A percentile compares a stretch with the other conserved stretches of the same genome.
phyloP scores from a whole-genome alignment of 2,113 vertebrate genomes.

The Phycodurus eques region DNA sequence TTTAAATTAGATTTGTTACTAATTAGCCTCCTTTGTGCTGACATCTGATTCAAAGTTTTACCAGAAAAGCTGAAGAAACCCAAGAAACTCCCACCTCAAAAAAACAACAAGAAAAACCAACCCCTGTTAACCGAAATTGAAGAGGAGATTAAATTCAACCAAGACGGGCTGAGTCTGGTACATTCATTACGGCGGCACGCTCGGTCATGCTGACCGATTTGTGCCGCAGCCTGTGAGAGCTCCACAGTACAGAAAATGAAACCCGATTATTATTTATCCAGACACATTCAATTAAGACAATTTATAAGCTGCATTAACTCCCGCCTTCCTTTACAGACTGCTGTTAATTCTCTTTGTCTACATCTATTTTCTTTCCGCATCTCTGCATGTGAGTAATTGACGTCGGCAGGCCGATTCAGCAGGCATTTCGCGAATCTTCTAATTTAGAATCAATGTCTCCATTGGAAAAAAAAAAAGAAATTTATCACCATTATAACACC shows the following conservation, averaged over 20 bases:
- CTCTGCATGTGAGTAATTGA: not conserved
- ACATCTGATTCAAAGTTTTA: constrained; percentile 3
- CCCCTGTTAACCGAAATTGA: constrained; percentile 11
- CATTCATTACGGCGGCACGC: constrained; percentile 22
- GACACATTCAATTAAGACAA: constrained; percentile 33
- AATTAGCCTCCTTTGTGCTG: not conserved
- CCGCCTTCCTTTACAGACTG: not conserved
- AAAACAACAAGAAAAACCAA: not conserved
- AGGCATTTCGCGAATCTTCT: not conserved
- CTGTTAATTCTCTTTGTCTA: constrained; percentile 22
- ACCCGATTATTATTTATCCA: constrained; percentile 33
- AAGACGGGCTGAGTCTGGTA: constrained; percentile 7
- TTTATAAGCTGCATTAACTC: constrained; percentile 24
- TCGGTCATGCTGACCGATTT: constrained; percentile 17
- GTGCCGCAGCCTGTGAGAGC: not conserved
- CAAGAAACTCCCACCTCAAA: too few relatives aligned
- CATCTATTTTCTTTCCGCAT: not conserved
- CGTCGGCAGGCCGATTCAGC: not conserved
- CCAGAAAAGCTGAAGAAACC: constrained; percentile 11
- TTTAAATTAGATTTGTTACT: not conserved
- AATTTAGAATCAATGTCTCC: not conserved
- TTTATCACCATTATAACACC: not conserved
- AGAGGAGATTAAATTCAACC: constrained; percentile 25
- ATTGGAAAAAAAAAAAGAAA: not conserved
- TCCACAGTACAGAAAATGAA: constrained; percentile 10